Evolutionary conservation across 2,797 vertebrate genomes (phyloP), one percentile per base, ranked within the genome.

Genomic region (Tinamus major): DNA sequence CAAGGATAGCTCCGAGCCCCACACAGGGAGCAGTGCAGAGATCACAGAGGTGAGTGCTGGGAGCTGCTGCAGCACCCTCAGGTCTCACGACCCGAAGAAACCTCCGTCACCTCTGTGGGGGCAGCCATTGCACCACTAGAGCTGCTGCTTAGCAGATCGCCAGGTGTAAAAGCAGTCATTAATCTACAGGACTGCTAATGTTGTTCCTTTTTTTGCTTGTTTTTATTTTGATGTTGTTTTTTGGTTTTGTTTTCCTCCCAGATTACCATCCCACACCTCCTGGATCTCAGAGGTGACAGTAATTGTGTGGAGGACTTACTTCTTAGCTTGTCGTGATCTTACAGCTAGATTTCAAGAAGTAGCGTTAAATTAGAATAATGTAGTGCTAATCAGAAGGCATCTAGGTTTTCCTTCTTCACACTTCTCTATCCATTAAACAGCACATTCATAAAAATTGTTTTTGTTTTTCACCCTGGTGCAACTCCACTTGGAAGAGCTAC

Each of bases 11-110:
- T 68, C 8, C 79, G 26, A 55, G 48, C 53, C n/a, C 63, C 49
- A 27, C 1, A 0, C 33, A 11, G 33, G 20, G 27, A 79, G 39
- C 48, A 87, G 58, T 10, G 33, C 51, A 0, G 3, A 62, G 59
- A 42, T 21, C 33, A 33, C 33, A 33, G 24, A 33, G 6, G 10
- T 33, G 24, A 29, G 29, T 72, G 39, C 9, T 42, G 49, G 1
- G 56, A 59, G 67, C 7, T 29, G 55, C 56, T 80, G 42, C 42
- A 41, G 41, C 56, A 24, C 4, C 31, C 48, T 59, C 0, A 1
- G 24, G 35, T 49, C 88, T 37, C 16, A 29, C 11, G 21, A 37
- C 42, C 56, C 46, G 49, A 44, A 69, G 48, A 0, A 1, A 16
- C 24, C 6, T 72, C 76, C 46, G 53, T 65, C 48, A 9, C 9